Evolutionary conservation across 2,113 vertebrate species (phyloP).

Genomic region (Agapornis roseicollis): DNA sequence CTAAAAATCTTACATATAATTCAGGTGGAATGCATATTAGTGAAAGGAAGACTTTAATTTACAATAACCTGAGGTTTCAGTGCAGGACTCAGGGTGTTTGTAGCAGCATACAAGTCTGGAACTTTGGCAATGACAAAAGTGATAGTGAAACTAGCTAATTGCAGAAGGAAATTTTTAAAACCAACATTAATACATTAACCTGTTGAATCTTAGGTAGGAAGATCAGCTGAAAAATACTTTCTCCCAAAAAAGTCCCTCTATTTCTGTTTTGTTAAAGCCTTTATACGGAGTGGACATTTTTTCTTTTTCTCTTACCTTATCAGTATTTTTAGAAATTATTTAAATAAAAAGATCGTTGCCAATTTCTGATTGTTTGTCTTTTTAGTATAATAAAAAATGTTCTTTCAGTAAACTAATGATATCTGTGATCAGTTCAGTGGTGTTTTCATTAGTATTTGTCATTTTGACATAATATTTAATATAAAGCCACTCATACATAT

Average conservation of each 20-base stretch:
- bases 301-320: background rate
- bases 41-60: background rate
- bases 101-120: background rate
- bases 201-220: background rate
- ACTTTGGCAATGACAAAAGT: background rate
- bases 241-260: rapidly evolving
- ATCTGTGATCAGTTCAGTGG: background rate
- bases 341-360: background rate
- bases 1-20: background rate
- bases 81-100: background rate
- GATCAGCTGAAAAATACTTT: background rate
- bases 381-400: background rate
- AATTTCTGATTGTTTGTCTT: background rate
- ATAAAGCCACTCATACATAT: background rate
- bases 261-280: background rate
- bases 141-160: background rate
- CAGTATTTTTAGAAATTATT: background rate
- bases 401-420: background rate
- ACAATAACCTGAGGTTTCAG: background rate
- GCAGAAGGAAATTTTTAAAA: background rate
- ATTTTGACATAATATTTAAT: background rate
- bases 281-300: background rate
- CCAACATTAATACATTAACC: background rate
- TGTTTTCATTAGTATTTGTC: background rate
- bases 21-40: rapidly evolving